Evolutionary conservation across 2,888 invertebrate genomes (phyloP), one percentile per base, ranked within the genome.

Genomic region (Cephus rjabovi): DNA sequence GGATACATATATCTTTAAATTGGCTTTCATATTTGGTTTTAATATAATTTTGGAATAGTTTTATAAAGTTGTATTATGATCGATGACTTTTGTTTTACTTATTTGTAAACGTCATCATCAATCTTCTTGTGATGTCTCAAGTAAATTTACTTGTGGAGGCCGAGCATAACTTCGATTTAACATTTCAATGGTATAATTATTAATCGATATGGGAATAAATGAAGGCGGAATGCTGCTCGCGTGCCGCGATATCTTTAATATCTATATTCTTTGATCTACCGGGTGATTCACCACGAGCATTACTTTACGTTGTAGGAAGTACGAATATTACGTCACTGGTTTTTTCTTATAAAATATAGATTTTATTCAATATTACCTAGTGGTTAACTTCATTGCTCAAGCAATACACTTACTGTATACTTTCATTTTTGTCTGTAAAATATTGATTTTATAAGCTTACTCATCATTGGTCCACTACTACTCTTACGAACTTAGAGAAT

Each of bases 181-280:
- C 56, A 56, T 56, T 56, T 56, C 23, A 56, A 56, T 56, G 74
- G 74, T 74, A 77, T 74, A 77, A 77, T 77, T 77, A 77, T 77
- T 77, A 77, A 77, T 77, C 77, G 77, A 77, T 77, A 77, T 31
- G 69, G 35, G 69, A 73, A 73, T 73, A 69, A 77, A 77, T 77
- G 77, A 77, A 77, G 74, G 69, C 33, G 77, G 12, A 4, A 69
- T 35, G 34, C 34, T 74, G 35, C 69, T 77, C 33, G 77, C 77
- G 77, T 77, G 77, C 37, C 69, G 35, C 35, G 69, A 34, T 74
- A 74, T 77, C 77, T 77, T 74, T 74, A 35, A 74, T 77, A 77
- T 77, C 74, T 31, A 74, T 77, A 74, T 77, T 69, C 56, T 56
- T 56, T 23, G 56, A 56, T 56, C 23, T 56, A 56, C 23, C 23